These are phyloP conservation scores for Petroica traversi DNA, from an alignment of 2,113 vertebrate genomes.

Conservation along the genomic window DNA sequence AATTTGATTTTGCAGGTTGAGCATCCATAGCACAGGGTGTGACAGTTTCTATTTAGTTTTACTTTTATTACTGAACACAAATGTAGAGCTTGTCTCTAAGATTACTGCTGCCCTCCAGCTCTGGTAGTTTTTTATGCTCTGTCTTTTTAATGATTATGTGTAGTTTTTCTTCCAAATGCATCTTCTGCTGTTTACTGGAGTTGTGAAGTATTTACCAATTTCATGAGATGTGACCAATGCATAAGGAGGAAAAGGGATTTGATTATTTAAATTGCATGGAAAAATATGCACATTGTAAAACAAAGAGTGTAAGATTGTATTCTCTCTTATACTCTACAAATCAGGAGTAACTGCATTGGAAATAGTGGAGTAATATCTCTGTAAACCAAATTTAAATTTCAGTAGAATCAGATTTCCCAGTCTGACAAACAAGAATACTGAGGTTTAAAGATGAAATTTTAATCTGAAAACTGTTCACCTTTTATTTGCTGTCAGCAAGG, in stretches of 20 bases:
- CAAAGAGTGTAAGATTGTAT: background rate
- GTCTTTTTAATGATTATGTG: slow-evolving; percentile 23
- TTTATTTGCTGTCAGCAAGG: background rate
- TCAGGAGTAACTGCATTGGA: background rate
- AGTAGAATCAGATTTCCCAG: background rate
- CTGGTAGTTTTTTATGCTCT: background rate
- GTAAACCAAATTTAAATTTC: background rate
- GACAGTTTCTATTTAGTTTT: slow-evolving; percentile 56
- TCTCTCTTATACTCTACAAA: background rate
- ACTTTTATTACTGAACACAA: slow-evolving; percentile 48
- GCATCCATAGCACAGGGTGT: slow-evolving; percentile 10
- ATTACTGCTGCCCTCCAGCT: background rate
- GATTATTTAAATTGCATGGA: slow-evolving; percentile 41
- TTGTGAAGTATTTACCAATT: background rate
- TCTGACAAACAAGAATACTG: background rate
- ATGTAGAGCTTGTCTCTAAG: background rate
- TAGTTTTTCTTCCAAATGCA: background rate
- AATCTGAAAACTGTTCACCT: background rate
- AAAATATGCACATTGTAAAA: slow-evolving; percentile 23
- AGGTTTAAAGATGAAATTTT: background rate
- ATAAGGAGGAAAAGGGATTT: background rate
- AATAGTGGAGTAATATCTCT: background rate
- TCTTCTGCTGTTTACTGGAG: slow-evolving; percentile 16
- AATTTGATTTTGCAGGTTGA: slow-evolving; percentile 36
- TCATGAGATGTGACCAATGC: slow-evolving; percentile 12